Percentiles rank a stretch among this genome's conserved stretches.
phyloP scores from a whole-genome alignment of 1,140 invertebrate species.

The Calephelis nemesis region DNA sequence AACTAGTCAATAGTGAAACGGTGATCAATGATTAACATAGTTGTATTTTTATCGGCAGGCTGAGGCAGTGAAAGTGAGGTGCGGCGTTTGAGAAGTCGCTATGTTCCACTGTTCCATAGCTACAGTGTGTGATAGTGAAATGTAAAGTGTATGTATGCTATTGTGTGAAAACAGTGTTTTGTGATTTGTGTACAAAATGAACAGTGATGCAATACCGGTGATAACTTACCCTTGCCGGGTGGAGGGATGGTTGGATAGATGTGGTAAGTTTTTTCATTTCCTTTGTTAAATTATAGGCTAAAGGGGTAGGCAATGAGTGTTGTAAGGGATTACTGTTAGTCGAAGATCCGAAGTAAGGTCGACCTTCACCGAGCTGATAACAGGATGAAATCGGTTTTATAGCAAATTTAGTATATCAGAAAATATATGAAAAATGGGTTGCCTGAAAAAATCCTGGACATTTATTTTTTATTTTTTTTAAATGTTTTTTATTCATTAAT shows the following conservation, averaged over 20 bases:
- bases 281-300: too few species aligned
- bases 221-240: constrained; percentile 82
- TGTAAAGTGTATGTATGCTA: constrained; percentile 49
- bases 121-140: constrained; percentile 42
- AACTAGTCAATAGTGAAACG: constrained; percentile 17
- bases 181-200: constrained; percentile 57
- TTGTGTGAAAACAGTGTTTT: constrained; percentile 37
- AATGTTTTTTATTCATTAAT: too few species aligned
- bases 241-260: constrained; percentile 86
- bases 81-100: constrained; percentile 44
- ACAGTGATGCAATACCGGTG: constrained; percentile 48
- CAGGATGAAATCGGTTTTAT: too few species aligned
- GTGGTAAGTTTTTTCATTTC: constrained; percentile 78
- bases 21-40: constrained; percentile 32
- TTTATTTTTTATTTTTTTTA: too few species aligned
- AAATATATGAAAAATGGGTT: too few species aligned
- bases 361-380: too few species aligned
- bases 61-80: constrained; percentile 65
- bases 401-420: too few species aligned
- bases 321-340: too few species aligned
- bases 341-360: too few species aligned
- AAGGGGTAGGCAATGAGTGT: too few species aligned
- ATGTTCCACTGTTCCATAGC: constrained; percentile 36
- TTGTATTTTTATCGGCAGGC: constrained; percentile 55
- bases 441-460: too few species aligned